Evolutionary conservation across 2,888 invertebrate species (phyloP).

Genomic region (Drosophila helvetica): DNA sequence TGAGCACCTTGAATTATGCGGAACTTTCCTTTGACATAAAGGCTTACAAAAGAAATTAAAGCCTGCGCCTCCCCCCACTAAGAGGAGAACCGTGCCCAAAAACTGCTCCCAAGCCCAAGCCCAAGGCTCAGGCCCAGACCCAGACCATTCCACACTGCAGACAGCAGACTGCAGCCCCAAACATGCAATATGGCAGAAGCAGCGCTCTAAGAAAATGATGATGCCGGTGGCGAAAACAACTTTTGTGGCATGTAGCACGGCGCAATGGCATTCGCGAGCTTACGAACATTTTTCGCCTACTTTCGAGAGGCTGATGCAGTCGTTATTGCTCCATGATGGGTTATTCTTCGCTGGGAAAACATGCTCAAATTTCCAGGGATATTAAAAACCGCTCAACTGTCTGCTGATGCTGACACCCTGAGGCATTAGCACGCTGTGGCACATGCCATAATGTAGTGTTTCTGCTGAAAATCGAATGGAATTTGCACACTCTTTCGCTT

Average conservation of each 20-base stretch:
- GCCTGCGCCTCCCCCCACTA: slow-evolving; percentile 2
- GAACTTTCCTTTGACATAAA: slow-evolving; percentile 50
- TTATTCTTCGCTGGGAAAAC: slow-evolving; percentile 8
- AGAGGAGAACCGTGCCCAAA: slow-evolving; percentile 9
- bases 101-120: neutral
- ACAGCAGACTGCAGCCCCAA: neutral
- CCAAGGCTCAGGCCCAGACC: neutral
- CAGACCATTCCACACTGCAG: neutral
- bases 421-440: neutral
- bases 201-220: too few species aligned
- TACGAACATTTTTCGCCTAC: slow-evolving; percentile 3
- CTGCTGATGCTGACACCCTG: neutral
- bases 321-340: neutral
- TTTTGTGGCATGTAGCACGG: neutral
- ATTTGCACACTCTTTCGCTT: neutral
- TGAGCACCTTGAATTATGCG: slow-evolving; percentile 48
- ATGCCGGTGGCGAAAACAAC: too few species aligned
- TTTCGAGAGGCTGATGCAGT: slow-evolving; percentile 4
- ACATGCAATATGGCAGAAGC: too few species aligned
- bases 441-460: neutral
- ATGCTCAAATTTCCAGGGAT: slow-evolving; percentile 14
- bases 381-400: slow-evolving; percentile 27
- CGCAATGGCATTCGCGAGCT: neutral
- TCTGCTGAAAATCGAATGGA: too few species aligned
- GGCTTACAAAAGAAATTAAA: slow-evolving; percentile 43